phyloP scores from a whole-genome alignment of 2,888 invertebrate species.

The Hydrotaea cyrtoneurina region DNA sequence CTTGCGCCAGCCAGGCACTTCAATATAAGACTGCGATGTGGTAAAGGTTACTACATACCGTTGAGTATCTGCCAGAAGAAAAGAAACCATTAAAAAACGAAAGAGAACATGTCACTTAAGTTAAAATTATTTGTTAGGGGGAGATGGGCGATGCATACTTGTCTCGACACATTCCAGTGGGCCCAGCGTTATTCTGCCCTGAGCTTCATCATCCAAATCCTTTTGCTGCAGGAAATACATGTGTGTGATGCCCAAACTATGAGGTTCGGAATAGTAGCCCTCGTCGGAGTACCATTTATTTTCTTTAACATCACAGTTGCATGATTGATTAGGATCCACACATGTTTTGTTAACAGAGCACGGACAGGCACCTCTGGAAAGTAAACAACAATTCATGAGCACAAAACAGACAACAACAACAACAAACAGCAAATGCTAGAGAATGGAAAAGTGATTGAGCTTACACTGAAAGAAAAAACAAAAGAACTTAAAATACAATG shows the following conservation, averaged over 20 bases:
- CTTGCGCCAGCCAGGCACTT: constrained; percentile 95
- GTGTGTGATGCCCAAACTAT: constrained; percentile 93
- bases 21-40: constrained; percentile 94
- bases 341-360: constrained; percentile 91
- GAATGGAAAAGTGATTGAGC: constrained; percentile 2
- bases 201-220: constrained; percentile 90
- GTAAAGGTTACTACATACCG: constrained; percentile 96
- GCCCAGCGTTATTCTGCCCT: constrained; percentile 93
- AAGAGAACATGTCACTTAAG: constrained; percentile 14
- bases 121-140: constrained; percentile 7
- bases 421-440: constrained; percentile 27
- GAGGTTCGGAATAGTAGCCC: constrained; percentile 90
- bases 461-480: constrained; percentile 27
- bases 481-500: not conserved
- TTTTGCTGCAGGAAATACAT: constrained; percentile 95
- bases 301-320: constrained; percentile 94
- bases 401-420: no score
- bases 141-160: constrained; percentile 83
- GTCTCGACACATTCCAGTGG: constrained; percentile 97
- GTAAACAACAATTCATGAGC: constrained; percentile 52
- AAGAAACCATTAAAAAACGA: not conserved
- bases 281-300: constrained; percentile 95
- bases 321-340: constrained; percentile 89
- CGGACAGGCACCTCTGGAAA: constrained; percentile 86
- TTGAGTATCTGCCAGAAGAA: constrained; percentile 87